Base-by-base conservation (phyloP, 37 sponge, comb jelly and placozoan genomes). In the Aphrocallistes beatrix region DNA sequence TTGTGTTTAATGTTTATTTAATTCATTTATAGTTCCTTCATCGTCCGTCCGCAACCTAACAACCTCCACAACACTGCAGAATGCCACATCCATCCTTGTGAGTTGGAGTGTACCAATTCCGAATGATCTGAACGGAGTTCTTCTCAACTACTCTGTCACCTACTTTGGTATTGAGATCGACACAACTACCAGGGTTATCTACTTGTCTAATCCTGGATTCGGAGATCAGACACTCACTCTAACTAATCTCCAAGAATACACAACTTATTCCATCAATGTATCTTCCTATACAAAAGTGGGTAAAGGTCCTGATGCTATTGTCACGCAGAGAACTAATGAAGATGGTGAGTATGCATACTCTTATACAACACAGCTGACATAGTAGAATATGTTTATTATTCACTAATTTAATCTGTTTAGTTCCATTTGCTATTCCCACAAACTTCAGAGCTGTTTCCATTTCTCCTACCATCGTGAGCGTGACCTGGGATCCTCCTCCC, bases 121-220 rank as follows among this genome's bases (percentile, higher is more conserved):
- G 75, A 60, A 60, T 60, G 75, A 60, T 30, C 75, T 60, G 75
- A 60, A 60, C n/a, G 75, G 75, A 25, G 34, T 60, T 60, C 75
- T 60, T 3, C 3, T 60, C 17, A 60, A 60, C 75, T 60, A 60
- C 75, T 60, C 75, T 30, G n/a, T 60, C 75, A 60, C 10, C 75
- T 60, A 60, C 75, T 60, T 30, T 60, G 75, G 75, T 60, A 60
- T 60, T 6, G 75, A 60, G 75, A 60, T 60, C n/a, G 75, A 60
- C n/a, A 60, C 75, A 60, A 30, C 21, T 32, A 19, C 75, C 75
- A 60, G 75, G n/a, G 75, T 60, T 1, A 60, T 60, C 75, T 60
- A 60, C 75, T 13, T 60, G 21, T 60, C 75, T 30, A 32, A 60
- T 60, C 75, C 75, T 60, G 34, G 34, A 25, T 28, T 60, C 75